Conservation (phyloP, 2,888 invertebrate species). For the Petrolisthes manimaculis region DNA sequence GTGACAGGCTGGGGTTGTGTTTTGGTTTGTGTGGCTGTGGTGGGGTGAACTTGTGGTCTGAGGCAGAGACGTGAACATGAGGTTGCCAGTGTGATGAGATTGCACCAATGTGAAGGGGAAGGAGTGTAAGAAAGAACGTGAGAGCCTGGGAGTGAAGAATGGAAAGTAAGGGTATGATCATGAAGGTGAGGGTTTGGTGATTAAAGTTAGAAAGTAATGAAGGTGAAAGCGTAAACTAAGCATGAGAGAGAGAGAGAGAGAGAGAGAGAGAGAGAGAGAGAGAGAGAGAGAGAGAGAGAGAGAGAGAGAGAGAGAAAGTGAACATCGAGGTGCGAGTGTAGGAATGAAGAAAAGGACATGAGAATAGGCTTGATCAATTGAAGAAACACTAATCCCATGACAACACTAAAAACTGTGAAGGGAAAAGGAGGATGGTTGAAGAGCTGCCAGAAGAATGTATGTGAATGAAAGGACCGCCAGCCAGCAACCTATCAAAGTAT, state of each 20-base stretch:
- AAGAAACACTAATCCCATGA: too few species aligned
- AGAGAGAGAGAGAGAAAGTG: conserved; percentile 13
- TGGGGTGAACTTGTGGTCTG: too few species aligned
- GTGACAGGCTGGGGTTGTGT: too few species aligned
- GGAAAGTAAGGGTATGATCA: background rate
- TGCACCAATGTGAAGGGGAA: background rate
- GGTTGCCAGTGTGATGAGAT: too few species aligned
- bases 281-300: conserved; percentile 1
- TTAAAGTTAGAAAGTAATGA: background rate
- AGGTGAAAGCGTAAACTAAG: background rate
- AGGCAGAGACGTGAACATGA: too few species aligned
- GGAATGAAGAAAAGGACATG: background rate
- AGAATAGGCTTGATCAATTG: background rate
- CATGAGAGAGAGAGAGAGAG: too few species aligned
- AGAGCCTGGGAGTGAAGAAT: background rate
- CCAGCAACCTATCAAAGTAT: too few species aligned
- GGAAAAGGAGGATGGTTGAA: too few species aligned
- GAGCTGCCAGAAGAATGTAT: too few species aligned
- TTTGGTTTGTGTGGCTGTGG: too few species aligned
- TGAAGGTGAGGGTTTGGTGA: background rate
- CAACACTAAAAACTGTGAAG: too few species aligned
- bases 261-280: background rate
- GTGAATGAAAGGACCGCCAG: too few species aligned
- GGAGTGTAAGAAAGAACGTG: background rate
- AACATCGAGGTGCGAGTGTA: background rate